Conservation (phyloP, 1,140 invertebrate genomes). For the Drosophila setifemur region DNA sequence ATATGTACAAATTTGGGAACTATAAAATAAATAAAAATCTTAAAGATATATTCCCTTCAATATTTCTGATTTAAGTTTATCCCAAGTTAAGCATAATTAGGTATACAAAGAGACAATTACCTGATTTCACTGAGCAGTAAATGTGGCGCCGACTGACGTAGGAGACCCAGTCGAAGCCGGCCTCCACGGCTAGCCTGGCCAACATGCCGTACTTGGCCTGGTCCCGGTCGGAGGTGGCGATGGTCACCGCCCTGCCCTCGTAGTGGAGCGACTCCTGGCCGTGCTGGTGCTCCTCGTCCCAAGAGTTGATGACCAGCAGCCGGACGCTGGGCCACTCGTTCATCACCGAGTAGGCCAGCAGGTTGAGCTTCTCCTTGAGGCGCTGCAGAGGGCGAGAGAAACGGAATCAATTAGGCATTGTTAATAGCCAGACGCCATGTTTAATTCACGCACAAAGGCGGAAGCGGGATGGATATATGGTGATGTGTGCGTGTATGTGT, state of each 20-base stretch:
- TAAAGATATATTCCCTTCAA: too few relatives aligned
- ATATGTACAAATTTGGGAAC: too few relatives aligned
- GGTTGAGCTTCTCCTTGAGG: conserved; percentile 97
- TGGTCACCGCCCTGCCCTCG: conserved; percentile 97
- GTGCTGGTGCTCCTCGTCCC: conserved; percentile 94
- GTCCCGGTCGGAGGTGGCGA: conserved; percentile 96
- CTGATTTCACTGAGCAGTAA: conserved; percentile 98
- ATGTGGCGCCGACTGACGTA: conserved; percentile 97
- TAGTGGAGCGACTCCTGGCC: conserved; percentile 94
- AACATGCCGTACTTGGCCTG: conserved; percentile 97
- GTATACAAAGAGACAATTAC: too few relatives aligned
- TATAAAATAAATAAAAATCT: too few relatives aligned
- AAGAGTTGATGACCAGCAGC: conserved; percentile 95
- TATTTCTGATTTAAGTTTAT: too few relatives aligned
- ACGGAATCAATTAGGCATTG: conserved; percentile 52
- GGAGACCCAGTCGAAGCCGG: conserved; percentile 99
- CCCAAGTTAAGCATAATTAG: too few relatives aligned
- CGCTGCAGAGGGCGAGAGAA: conserved; percentile 85
- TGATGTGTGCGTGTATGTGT: conserved; percentile 13
- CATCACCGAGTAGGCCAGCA: conserved; percentile 97
- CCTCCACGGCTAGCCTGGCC: conserved; percentile 96
- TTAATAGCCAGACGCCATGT: conserved; percentile 61
- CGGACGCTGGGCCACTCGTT: conserved; percentile 98
- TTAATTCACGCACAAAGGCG: conserved; percentile 47
- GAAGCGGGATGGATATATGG: conserved; percentile 28